A percentile compares a stretch with the other conserved stretches of the same genome.
These are phyloP conservation scores for Cyphomyrus discorhynchus DNA, from an alignment of 2,113 vertebrate species.

Conservation along the genomic window DNA sequence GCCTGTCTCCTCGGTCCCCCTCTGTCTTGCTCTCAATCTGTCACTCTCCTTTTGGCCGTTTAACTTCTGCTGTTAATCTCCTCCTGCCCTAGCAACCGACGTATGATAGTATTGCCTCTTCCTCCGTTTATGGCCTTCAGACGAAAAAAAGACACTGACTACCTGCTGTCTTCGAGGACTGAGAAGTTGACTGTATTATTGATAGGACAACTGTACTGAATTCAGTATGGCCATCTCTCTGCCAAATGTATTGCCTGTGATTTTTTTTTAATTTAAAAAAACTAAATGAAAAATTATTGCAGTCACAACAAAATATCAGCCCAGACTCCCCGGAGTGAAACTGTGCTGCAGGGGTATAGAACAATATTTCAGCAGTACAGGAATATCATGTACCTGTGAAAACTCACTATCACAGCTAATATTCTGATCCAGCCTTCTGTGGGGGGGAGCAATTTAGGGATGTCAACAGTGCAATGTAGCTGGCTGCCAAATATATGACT, in stretches of 20 bases:
- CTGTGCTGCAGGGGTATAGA: neutral
- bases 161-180: neutral
- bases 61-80: slow-evolving; percentile 5
- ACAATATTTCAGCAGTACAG: neutral
- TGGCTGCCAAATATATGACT: neutral
- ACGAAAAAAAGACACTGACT: neutral
- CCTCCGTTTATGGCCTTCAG: slow-evolving; percentile 16
- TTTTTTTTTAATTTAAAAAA: neutral
- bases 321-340: neutral
- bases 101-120: slow-evolving; percentile 6
- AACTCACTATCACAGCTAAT: neutral
- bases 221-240: slow-evolving; percentile 10
- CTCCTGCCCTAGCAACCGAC: neutral
- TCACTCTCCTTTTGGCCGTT: neutral
- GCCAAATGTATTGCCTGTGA: neutral
- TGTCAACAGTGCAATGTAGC: neutral
- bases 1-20: neutral
- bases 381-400: neutral
- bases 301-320: neutral
- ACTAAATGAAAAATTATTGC: neutral
- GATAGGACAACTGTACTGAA: neutral
- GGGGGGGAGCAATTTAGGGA: neutral
- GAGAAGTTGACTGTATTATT: neutral
- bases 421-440: neutral
- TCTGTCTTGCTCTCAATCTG: neutral